Base-by-base conservation (phyloP, 2,113 vertebrate genomes). In the Oreochromis tanganicae region DNA sequence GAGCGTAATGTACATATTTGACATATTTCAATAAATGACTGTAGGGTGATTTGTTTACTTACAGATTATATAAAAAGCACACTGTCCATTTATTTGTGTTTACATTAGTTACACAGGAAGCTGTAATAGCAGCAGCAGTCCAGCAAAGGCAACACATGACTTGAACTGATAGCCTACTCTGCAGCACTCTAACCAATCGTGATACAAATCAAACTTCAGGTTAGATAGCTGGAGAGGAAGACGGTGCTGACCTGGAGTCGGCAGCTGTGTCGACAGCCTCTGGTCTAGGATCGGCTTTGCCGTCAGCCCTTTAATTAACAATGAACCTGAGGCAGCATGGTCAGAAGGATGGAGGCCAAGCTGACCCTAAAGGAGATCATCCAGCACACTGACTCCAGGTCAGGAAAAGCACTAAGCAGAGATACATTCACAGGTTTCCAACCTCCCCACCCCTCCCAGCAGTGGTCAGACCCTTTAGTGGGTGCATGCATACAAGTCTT, bases 61-160 rank as follows among this genome's bases (percentile, higher is more conserved):
- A 93, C 95, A 95, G 94, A 92, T 94, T 63, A 91, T 89, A 95
- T 85, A 93, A 92, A 80, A 91, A 81, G 82, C 78, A 89, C 82
- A 79, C 46, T 84, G 85, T 85, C 59, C 83, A 9, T 90, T 85
- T 56, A 87, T 80, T 84, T 75, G 50, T 90, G 71, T 91, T 87
- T 90, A 81, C 88, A 89, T 93, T 85, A 95, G 92, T 96, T 93
- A 96, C 89, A 96, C 93, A 96, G 94, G 91, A 91, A 93, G 96
- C 94, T 95, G 94, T 96, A 75, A 94, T 94, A 96, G 96, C 96
- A 98, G 97, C 71, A 96, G 97, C 97, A 97, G 96, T 97, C 96
- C 96, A 91, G 95, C 95, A 94, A 96, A 97, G 95, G 95, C 95
- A 95, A 89, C 87, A 80, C 87, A 59, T 92, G 88, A 91, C 73